Evolutionary conservation across 2,113 vertebrate species (phyloP), one percentile per base, ranked within the genome.

Genomic region (Thunnus maccoyii): DNA sequence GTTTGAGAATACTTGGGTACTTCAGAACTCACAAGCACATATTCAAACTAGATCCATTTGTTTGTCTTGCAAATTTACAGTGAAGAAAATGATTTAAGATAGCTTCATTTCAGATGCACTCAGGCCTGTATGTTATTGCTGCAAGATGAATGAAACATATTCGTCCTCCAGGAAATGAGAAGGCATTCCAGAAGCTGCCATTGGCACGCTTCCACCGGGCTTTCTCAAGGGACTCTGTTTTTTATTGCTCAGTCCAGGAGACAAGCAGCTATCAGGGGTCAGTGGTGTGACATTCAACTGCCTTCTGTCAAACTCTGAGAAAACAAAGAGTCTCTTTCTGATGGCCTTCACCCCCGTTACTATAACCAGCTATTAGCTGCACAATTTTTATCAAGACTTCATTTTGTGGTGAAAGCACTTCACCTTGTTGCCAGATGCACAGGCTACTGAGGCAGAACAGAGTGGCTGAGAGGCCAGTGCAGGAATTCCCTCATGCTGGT

Each of bases 401-500:
- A 95, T 95, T 94, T 92, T 77, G 80, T 85, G 68, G 86, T 95
- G 92, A 95, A 95, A 95, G 93, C 89, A 90, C 88, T 91, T 93
- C 86, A 88, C 88, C 89, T 65, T 87, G 78, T 50, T 85, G 76
- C 86, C 94, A 95, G 92, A 94, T 90, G 88, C 84, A 75, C 75
- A 27, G 81, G 84, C 87, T 60, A 47, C 78, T 89, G 95, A 89
- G 86, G 94, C 95, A 72, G 93, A 94, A 93, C 93, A 22, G 27
- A 86, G 85, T 86, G 55, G 83, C 84, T 86, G 91, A 88, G 93
- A 83, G 86, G 88, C 22, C 14, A 74, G 6, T 12, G 82, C 82
- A 89, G 94, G 94, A 94, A 95, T 95, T 89, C 90, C 91, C 93
- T 95, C 92, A 91, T 89, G 91, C 93, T 86, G 91, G 72, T 83